Evolutionary conservation across 2,888 invertebrate species (phyloP), one percentile per base, ranked within the genome.

Genomic region (Osmoderma eremita): DNA sequence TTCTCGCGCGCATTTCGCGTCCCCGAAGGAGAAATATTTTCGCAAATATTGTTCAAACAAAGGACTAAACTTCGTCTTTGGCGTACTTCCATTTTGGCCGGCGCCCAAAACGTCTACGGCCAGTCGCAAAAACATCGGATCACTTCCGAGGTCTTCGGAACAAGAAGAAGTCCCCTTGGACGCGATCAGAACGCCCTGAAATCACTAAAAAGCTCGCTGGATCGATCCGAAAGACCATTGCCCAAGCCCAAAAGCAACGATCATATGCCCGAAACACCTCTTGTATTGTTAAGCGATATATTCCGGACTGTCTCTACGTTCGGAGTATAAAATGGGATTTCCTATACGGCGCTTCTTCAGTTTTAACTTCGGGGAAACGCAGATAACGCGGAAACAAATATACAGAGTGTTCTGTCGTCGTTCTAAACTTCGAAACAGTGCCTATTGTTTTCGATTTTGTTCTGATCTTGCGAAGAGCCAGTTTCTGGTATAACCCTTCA

Each of bases 21-120:
- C 20, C 24, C 41, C 15, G 4, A n/a, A 1, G 6, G 42, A 18
- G 41, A 39, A 56, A 22, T 22, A 41, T 56, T 42, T 30, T n/a
- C 38, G 36, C 63, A 41, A 62, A 63, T 50, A 50, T 51, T 49
- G 41, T 30, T 39, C 75, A 67, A 75, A 77, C 75, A 78, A 77
- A 78, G 78, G 76, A 73, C 69, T 71, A 30, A 75, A 82, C 83
- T 86, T 83, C 86, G 86, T 86, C 83, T 80, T 87, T 87, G 87
- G 87, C 85, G 73, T 0, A 0, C 0, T 22, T 83, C 87, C 87
- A 86, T 79, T 22, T 84, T 85, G 85, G 85, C 81, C 63, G 65
- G 3, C 53, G 68, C 80, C 85, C 85, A 78, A 72, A 64, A 66
- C 51, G 56, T 61, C 13, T 63, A 30, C 64, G 42, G 61, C 17